Conservation (phyloP, 2,113 vertebrate genomes). For the Anser brachyrhynchus region DNA sequence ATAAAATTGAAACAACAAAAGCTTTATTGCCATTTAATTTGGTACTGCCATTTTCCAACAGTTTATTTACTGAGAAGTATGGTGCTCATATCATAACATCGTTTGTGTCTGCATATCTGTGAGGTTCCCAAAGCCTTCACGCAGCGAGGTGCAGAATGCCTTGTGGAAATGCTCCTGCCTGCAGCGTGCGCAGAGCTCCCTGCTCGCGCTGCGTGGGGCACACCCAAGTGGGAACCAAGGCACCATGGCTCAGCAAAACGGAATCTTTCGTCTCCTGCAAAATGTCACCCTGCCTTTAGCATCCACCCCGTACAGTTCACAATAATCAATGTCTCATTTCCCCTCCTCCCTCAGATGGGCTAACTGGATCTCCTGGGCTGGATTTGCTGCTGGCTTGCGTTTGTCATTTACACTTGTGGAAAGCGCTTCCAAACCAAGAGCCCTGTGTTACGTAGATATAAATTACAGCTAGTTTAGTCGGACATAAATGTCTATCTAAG, state of each 20-base stretch:
- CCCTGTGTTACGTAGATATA: neutral
- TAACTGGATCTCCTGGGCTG: neutral
- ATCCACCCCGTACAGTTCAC: neutral
- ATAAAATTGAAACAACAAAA: constrained; percentile 46
- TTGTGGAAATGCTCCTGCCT: accelerated
- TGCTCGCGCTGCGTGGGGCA: neutral
- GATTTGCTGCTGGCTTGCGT: constrained; percentile 23
- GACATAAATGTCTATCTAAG: constrained; percentile 1
- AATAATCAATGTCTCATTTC: neutral
- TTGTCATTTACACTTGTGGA: constrained; percentile 21
- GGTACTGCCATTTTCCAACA: neutral
- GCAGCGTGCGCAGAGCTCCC: neutral
- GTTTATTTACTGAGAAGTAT: constrained; percentile 19
- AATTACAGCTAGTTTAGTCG: constrained; percentile 23
- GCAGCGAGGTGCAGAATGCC: neutral
- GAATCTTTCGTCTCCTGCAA: neutral
- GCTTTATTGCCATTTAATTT: constrained; percentile 44
- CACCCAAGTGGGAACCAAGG: neutral
- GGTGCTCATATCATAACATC: neutral
- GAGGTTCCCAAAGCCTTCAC: neutral
- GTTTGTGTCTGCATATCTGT: neutral
- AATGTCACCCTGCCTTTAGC: neutral
- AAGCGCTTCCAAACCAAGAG: constrained; percentile 39
- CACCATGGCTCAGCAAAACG: neutral
- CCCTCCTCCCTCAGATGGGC: neutral